Evolutionary conservation across 2,797 vertebrate species (phyloP).

Genomic region (Myotis myotis): DNA sequence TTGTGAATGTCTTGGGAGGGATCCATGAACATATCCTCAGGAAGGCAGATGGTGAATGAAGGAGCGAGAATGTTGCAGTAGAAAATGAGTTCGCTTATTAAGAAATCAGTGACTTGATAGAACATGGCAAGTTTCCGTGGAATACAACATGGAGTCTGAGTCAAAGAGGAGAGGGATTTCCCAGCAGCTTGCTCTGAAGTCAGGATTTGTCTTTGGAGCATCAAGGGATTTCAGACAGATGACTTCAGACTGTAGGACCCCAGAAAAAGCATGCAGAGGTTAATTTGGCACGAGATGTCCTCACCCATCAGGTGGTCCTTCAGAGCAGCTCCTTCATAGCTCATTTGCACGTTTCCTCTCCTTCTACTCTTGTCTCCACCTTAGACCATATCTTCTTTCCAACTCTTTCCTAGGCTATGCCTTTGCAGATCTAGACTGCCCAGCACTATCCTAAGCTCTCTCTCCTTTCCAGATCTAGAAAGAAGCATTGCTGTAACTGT

Average conservation of each 20-base stretch:
- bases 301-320: neutral
- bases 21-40: neutral
- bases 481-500: neutral
- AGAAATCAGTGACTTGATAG: conserved; percentile 65
- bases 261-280: neutral
- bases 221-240: neutral
- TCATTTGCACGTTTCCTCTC: fast-evolving
- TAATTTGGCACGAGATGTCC: neutral
- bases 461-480: neutral
- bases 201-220: neutral
- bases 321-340: neutral
- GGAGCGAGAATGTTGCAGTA: neutral
- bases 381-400: neutral
- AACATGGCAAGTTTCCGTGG: conserved; percentile 53
- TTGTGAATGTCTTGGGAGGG: conserved; percentile 53
- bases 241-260: neutral
- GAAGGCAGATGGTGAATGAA: conserved; percentile 68
- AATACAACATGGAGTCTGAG: neutral
- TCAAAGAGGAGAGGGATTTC: conserved; percentile 52
- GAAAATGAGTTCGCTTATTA: conserved; percentile 71
- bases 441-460: neutral
- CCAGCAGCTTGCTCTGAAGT: conserved; percentile 28
- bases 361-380: neutral
- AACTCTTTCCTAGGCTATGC: neutral
- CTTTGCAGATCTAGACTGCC: neutral